A percentile compares a stretch with the other conserved stretches of the same genome.
Conservation (phyloP, 2,888 invertebrate species). For the Troglohyphantes excavatus region DNA sequence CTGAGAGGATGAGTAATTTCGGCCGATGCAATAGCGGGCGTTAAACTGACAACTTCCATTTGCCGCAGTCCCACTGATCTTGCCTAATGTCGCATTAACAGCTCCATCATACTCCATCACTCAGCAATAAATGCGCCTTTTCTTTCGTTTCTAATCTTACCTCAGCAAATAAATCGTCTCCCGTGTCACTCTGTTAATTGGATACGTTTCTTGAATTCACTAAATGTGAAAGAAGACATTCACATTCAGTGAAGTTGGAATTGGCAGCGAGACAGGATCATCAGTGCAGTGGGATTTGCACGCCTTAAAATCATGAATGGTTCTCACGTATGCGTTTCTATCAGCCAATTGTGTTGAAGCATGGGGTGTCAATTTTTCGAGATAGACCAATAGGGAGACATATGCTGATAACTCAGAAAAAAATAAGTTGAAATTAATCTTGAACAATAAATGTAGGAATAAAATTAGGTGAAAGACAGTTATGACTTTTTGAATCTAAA, state of each 20-base stretch:
- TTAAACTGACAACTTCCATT: constrained; percentile 70
- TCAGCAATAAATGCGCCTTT: constrained; percentile 39
- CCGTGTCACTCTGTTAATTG: constrained; percentile 62
- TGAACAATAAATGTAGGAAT: too few relatives aligned
- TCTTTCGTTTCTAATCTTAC: constrained; percentile 8
- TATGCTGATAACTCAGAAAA: too few relatives aligned
- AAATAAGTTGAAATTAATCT: too few relatives aligned
- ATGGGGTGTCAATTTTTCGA: too few relatives aligned
- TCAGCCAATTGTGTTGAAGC: too few relatives aligned
- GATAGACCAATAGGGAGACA: too few relatives aligned
- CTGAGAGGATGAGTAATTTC: constrained; percentile 70
- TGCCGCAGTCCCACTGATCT: constrained; percentile 28
- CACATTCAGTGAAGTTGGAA: not conserved
- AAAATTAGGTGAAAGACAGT: too few relatives aligned
- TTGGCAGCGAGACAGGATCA: not conserved
- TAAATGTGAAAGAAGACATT: not conserved
- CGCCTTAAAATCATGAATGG: too few relatives aligned
- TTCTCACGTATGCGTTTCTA: too few relatives aligned
- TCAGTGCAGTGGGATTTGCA: too few relatives aligned
- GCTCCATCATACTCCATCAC: constrained; percentile 74
- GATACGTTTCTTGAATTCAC: constrained; percentile 22
- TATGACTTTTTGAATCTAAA: too few relatives aligned
- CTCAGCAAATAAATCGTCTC: constrained; percentile 30
- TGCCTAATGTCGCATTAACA: constrained; percentile 53
- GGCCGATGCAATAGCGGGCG: constrained; percentile 44